A percentile compares a stretch with the other conserved stretches of the same genome.
These are phyloP conservation scores for Holacanthella duospinosa DNA, from an alignment of 2,888 invertebrate species.

Conservation along the genomic window DNA sequence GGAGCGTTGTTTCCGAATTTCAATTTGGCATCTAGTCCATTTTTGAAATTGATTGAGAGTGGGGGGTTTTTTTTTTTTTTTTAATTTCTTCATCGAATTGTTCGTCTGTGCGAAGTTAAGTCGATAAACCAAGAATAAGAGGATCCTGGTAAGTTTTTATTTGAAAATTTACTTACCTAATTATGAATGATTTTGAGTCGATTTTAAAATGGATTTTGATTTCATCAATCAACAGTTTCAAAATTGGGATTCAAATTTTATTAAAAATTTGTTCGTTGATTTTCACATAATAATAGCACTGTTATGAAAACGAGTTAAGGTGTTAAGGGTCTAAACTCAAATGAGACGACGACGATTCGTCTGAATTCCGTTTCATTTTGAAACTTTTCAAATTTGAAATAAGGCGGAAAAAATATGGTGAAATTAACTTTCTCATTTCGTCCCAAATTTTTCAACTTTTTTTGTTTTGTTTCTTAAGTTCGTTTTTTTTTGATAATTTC, in stretches of 20 bases:
- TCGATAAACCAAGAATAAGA: not conserved
- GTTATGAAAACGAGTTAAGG: too few relatives aligned
- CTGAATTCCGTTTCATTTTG: not conserved
- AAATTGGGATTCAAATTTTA: too few relatives aligned
- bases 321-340: too few relatives aligned
- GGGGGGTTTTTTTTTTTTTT: not conserved
- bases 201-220: too few relatives aligned
- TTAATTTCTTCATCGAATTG: not conserved
- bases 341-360: too few relatives aligned
- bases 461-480: not conserved
- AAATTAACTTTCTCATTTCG: not conserved
- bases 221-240: too few relatives aligned
- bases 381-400: not conserved
- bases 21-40: not conserved
- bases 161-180: not conserved
- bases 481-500: not conserved
- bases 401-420: not conserved
- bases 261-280: too few relatives aligned
- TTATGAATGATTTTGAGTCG: too few relatives aligned
- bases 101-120: not conserved
- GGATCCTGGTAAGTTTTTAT: not conserved
- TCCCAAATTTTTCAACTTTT: not conserved
- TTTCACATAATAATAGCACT: too few relatives aligned
- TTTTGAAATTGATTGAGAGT: not conserved
- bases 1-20: slow-evolving; percentile 35